Evolutionary conservation across 2,888 invertebrate genomes (phyloP).

Genomic region (Uropetala carovei): DNA sequence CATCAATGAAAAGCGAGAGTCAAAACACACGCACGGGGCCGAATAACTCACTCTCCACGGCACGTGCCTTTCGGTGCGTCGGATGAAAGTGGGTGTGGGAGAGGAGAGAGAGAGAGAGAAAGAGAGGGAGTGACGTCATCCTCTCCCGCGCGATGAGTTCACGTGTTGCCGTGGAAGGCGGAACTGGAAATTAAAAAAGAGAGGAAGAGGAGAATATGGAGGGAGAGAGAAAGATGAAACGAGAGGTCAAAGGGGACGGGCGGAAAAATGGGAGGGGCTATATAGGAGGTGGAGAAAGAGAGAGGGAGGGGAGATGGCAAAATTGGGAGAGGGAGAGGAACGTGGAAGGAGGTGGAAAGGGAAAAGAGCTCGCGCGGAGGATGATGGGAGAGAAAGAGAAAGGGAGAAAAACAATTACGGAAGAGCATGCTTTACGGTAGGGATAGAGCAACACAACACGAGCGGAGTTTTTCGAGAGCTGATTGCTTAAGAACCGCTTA

Average conservation of each 20-base stretch:
- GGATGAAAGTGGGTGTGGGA: neutral
- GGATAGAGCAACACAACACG: neutral
- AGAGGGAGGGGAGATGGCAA: neutral
- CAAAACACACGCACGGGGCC: conserved; percentile 26
- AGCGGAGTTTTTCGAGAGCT: neutral
- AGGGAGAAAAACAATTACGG: neutral
- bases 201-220: neutral
- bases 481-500: neutral
- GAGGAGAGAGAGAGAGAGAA: neutral
- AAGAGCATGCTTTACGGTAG: neutral
- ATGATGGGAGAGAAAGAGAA: neutral
- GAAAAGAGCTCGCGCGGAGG: too few species aligned
- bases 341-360: neutral
- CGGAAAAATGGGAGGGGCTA: conserved; percentile 16
- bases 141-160: conserved; percentile 22
- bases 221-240: neutral
- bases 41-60: conserved; percentile 53
- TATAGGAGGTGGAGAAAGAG: neutral
- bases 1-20: conserved; percentile 64
- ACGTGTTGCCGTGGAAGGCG: conserved; percentile 45
- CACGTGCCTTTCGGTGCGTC: conserved; percentile 26
- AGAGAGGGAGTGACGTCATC: conserved; percentile 47
- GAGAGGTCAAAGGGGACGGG: neutral
- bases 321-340: neutral
- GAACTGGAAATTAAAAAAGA: conserved; percentile 14